Percentiles rank a stretch among this genome's conserved stretches.
Conservation (phyloP, 2,888 invertebrate genomes). For the Sphecodes monilicornis region DNA sequence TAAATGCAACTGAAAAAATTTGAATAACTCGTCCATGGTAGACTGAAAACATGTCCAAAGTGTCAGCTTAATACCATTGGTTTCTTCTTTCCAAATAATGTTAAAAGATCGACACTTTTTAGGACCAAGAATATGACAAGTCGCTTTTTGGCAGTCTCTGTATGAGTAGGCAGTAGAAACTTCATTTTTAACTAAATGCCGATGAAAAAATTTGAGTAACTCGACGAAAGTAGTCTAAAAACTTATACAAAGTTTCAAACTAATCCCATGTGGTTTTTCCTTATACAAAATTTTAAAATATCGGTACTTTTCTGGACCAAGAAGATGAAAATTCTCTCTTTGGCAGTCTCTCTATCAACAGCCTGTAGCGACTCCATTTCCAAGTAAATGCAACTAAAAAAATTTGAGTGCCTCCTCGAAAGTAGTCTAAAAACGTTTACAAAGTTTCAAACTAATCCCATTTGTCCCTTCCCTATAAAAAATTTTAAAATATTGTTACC, state of each 20-base stretch:
- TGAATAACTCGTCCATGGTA: neutral
- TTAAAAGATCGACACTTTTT: neutral
- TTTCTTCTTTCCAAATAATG: neutral
- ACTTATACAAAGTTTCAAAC: too few species aligned
- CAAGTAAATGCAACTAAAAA: neutral
- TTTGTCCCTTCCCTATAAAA: neutral
- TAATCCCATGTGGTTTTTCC: too few species aligned
- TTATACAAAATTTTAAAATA: too few species aligned
- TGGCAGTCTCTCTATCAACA: too few species aligned
- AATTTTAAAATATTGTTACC: neutral
- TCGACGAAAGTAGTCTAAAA: too few species aligned
- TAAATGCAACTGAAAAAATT: neutral
- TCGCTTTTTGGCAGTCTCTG: too few species aligned
- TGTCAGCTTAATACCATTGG: neutral
- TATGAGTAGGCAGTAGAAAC: too few species aligned
- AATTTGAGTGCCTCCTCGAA: neutral
- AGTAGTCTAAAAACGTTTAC: neutral
- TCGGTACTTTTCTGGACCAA: too few species aligned
- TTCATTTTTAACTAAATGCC: too few species aligned
- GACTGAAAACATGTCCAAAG: neutral
- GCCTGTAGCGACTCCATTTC: too few species aligned
- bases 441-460: neutral
- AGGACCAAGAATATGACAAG: neutral
- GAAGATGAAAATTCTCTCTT: too few species aligned
- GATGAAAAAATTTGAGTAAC: too few species aligned